Evolutionary conservation across 1,140 invertebrate species (phyloP).

Genomic region (Teleogryllus occipitalis): DNA sequence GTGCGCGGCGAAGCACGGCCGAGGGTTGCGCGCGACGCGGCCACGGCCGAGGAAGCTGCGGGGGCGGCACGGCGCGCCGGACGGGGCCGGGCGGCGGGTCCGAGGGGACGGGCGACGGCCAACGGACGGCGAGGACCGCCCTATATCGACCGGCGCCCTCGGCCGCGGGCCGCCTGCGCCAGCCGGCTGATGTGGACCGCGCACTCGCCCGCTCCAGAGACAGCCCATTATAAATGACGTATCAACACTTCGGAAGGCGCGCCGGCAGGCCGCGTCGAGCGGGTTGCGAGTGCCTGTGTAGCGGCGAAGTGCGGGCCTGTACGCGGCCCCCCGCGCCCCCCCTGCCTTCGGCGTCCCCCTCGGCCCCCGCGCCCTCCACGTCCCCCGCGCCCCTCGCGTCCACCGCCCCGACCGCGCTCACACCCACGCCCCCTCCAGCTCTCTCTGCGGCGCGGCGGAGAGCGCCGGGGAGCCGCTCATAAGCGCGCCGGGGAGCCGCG

Average conservation of each 20-base stretch:
- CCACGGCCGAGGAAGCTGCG: no score
- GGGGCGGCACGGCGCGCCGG: no score
- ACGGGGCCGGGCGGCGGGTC: no score
- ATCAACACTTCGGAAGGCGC: background rate
- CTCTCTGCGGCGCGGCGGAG: background rate
- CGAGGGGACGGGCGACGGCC: no score
- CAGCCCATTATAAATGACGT: conserved; percentile 4
- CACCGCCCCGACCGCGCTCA: background rate
- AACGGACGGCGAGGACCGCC: background rate
- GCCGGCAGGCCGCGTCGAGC: background rate
- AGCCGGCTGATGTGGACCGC: background rate
- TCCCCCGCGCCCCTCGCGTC: no score
- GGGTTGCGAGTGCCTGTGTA: background rate
- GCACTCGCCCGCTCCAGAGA: background rate
- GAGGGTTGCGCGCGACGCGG: no score
- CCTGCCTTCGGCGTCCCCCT: no score
- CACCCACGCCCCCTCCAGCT: no score
- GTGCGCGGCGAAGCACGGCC: no score
- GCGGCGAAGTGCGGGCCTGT: background rate
- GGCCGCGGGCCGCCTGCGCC: background rate
- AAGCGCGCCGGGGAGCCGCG: no score
- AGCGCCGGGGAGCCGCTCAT: background rate
- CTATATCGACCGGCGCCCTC: background rate
- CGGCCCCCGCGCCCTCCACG: no score
- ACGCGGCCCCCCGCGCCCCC: background rate